Evolutionary conservation across 2,113 vertebrate species (phyloP).

Genomic region (Mormyrus lacerda): DNA sequence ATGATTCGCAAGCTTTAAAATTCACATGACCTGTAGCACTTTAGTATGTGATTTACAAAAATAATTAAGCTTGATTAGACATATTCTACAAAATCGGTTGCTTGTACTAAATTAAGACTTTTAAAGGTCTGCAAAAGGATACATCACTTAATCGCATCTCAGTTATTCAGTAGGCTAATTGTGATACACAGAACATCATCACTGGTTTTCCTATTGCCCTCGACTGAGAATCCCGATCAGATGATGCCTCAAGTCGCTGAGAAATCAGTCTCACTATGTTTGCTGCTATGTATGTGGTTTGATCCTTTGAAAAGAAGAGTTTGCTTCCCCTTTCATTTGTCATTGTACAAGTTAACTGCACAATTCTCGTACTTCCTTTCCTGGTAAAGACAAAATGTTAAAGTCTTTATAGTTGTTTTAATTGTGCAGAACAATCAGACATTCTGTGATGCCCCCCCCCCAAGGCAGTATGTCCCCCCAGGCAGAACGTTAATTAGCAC

Average conservation of each 20-base stretch:
- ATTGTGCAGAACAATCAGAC: neutral
- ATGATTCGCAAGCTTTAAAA: conserved; percentile 3
- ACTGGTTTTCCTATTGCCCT: neutral
- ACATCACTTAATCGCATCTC: neutral
- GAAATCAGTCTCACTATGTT: neutral
- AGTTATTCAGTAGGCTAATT: neutral
- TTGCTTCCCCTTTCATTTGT: neutral
- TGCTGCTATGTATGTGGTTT: neutral
- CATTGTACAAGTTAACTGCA: neutral
- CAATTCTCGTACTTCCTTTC: neutral
- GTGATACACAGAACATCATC: neutral
- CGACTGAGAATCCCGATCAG: neutral
- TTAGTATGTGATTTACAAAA: neutral
- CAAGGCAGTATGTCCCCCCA: neutral
- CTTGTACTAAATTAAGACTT: neutral
- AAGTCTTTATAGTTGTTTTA: neutral
- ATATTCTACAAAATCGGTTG: neutral
- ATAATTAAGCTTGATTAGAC: neutral
- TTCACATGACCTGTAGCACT: neutral
- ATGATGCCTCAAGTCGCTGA: neutral
- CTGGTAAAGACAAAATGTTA: neutral
- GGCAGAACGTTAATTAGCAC: neutral
- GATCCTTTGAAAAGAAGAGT: neutral
- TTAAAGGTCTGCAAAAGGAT: neutral
- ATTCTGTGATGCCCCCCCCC: neutral